These are phyloP conservation scores for Neotragus pygmaeus DNA, from an alignment of 2,113 vertebrate species.

Conservation along the genomic window DNA sequence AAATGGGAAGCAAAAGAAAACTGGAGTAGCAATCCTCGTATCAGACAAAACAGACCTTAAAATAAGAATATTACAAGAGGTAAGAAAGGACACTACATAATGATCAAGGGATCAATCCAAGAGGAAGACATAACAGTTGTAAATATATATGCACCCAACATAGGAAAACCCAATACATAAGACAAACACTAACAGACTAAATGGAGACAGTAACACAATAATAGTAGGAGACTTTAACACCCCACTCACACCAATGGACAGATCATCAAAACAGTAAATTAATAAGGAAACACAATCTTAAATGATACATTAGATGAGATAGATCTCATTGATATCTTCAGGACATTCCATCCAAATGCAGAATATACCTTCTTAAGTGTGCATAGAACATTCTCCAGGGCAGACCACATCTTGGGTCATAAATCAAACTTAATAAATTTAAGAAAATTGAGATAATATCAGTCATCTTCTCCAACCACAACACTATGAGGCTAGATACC, in stretches of 20 bases:
- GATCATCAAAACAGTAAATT: background rate
- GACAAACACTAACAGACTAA: background rate
- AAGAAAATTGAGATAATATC: background rate
- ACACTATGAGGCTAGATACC: background rate
- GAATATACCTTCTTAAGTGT: background rate
- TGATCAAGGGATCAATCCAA: background rate
- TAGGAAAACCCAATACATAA: background rate
- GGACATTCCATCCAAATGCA: background rate
- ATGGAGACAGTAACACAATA: background rate
- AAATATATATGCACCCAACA: background rate
- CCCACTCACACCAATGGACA: background rate
- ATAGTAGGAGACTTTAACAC: background rate
- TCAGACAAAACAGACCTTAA: background rate
- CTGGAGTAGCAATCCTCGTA: background rate
- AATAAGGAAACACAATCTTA: background rate
- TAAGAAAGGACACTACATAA: background rate
- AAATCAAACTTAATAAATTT: background rate
- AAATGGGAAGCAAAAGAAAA: background rate
- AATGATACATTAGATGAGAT: background rate
- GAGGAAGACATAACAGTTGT: background rate
- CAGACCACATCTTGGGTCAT: background rate
- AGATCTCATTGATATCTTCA: background rate
- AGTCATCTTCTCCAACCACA: background rate
- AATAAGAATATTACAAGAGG: background rate
- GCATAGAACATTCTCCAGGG: background rate